Conservation (phyloP, 1,140 invertebrate species). For the Amphibalanus amphitrite region DNA sequence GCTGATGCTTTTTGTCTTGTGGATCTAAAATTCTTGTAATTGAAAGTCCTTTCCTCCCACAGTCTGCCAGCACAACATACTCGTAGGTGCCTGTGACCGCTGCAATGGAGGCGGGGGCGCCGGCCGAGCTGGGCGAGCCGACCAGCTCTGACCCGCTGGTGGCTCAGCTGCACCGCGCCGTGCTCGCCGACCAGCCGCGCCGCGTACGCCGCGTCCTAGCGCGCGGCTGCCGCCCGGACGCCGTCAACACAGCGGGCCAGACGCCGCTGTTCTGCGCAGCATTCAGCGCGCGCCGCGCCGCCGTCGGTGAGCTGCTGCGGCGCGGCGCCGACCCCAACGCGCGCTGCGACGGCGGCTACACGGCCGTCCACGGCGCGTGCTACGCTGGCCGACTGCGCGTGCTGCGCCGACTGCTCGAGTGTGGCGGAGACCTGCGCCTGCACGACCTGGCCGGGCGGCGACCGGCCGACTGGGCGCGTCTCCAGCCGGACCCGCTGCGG, state of each 20-base stretch:
- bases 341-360: conserved; percentile 24
- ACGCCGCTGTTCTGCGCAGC: conserved; percentile 30
- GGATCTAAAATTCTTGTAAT: no score
- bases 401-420: conserved; percentile 24
- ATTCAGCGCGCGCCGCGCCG: conserved; percentile 16
- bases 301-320: conserved; percentile 24
- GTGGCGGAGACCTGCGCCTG: conserved; percentile 29
- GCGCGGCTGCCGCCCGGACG: conserved; percentile 19
- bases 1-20: no score
- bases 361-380: conserved; percentile 29
- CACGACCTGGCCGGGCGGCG: conserved; percentile 21
- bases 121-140: no score
- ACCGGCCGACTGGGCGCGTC: conserved; percentile 22
- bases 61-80: no score
- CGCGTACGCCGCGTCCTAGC: conserved; percentile 18
- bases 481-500: conserved; percentile 18
- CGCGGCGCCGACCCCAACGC: conserved; percentile 30
- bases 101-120: no score
- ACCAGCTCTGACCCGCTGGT: no score
- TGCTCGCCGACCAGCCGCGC: conserved; percentile 9
- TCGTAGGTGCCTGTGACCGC: no score
- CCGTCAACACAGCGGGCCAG: conserved; percentile 28
- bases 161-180: not conserved
- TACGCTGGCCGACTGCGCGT: conserved; percentile 24
- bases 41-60: no score